Percentiles rank a stretch among this genome's conserved stretches.
Conservation (phyloP, 2,797 vertebrate species). For the Danio kyathit region DNA sequence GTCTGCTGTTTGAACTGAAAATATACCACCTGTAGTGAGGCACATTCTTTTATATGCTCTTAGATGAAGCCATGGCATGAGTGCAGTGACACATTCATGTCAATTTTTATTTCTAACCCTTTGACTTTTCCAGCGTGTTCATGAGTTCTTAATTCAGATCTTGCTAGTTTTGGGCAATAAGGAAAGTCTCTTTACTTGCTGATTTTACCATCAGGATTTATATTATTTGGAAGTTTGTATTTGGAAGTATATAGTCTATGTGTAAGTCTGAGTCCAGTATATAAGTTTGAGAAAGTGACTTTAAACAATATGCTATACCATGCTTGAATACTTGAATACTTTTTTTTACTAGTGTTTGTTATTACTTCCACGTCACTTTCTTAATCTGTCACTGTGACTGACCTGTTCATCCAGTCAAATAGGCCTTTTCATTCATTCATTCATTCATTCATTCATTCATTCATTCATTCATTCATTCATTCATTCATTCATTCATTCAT, state of each 20-base stretch:
- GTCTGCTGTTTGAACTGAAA: constrained; percentile 12
- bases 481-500: too few relatives aligned
- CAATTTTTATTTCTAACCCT: neutral
- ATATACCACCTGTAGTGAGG: constrained; percentile 20
- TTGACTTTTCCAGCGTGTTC: neutral
- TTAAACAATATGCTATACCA: neutral
- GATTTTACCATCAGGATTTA: neutral
- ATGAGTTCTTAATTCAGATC: neutral
- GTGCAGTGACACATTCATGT: neutral
- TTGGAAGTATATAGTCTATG: too few relatives aligned
- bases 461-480: too few relatives aligned
- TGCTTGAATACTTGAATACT: neutral
- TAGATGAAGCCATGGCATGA: neutral
- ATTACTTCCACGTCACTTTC: neutral
- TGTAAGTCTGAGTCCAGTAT: too few relatives aligned
- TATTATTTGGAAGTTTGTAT: too few relatives aligned
- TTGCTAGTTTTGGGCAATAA: neutral
- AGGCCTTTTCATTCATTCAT: too few relatives aligned
- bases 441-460: too few relatives aligned
- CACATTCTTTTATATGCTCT: constrained; percentile 18
- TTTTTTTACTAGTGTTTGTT: neutral
- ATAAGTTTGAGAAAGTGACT: neutral
- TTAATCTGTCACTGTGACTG: neutral
- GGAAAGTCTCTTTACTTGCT: neutral
- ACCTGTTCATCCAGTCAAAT: neutral